Base-by-base conservation (phyloP, 2,113 vertebrate genomes). In the Peromyscus californicus region DNA sequence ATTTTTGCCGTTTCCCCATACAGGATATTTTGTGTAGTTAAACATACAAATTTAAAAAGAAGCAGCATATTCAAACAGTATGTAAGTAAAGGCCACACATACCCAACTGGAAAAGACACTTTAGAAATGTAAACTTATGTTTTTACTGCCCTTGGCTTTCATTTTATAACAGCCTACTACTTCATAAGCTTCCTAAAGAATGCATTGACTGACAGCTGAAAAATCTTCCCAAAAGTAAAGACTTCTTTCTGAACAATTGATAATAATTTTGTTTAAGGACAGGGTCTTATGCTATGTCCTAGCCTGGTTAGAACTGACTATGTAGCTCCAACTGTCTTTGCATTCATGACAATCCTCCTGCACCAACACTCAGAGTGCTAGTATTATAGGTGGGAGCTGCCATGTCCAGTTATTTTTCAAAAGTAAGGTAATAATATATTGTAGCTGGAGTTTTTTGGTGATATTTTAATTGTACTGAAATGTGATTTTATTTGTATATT, bases 211-310 rank as follows among this genome's bases (percentile, higher is more conserved):
- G 54, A 42, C 31, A 91, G 33, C n/a, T 91, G 16, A 87, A 95
- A 96, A 72, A 48, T 57, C 16, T 92, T 95, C 59, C 72, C 15
- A 76, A 39, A 19, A 97, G 65, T 19, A 78, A 84, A 59, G 39
- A 5, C n/a, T 54, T 67, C 89, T 76, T 79, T 59, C 42, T 93
- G 45, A 26, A 95, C 15, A 78, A 69, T 7, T 69, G 9, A 48
- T 72, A 93, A n/a, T 89, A 39, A 59, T 59, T 17, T 45, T 91
- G 17, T 82, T 82, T 69, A 33, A 16, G 51, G 22, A 24, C 36
- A 57, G 45, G 33, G 42, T n/a, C 72, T 33, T 36, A 39, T 21
- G 7, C 22, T 31, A 36, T 70, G 45, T n/a, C 31, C 42, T 45
- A 67, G 15, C 29, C 9, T 45, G 16, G 42, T 31, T 65, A 45